phyloP scores from a whole-genome alignment of 2,888 invertebrate genomes.

The Helicoverpa assulta region DNA sequence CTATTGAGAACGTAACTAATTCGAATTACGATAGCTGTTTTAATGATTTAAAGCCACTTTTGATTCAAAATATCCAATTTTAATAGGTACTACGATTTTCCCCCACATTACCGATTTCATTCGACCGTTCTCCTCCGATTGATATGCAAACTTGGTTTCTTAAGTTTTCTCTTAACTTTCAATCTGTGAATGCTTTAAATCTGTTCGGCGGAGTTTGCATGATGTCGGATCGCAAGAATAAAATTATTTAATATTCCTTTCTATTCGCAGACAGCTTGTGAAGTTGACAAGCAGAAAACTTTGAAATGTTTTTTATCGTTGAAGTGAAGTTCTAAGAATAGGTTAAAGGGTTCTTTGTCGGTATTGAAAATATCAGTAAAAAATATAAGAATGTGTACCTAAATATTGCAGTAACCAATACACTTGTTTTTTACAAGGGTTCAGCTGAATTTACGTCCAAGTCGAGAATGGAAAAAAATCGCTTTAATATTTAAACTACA shows the following conservation, averaged over 20 bases:
- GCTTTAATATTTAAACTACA: too few species aligned
- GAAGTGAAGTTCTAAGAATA: not conserved
- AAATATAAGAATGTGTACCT: too few species aligned
- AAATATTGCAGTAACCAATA: too few species aligned
- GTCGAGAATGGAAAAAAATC: too few species aligned
- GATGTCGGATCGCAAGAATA: slow-evolving; percentile 4
- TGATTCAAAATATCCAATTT: too few species aligned
- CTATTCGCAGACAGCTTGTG: not conserved
- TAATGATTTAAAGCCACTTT: too few species aligned
- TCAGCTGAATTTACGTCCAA: too few species aligned
- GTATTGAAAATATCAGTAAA: too few species aligned
- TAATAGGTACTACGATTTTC: not conserved
- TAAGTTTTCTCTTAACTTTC: slow-evolving; percentile 38
- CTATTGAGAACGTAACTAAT: too few species aligned
- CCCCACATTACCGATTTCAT: slow-evolving; percentile 14
- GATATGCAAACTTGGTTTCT: slow-evolving; percentile 43
- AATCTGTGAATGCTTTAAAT: slow-evolving; percentile 39
- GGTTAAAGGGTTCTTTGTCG: too few species aligned
- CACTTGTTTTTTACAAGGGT: too few species aligned
- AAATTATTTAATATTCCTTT: slow-evolving; percentile 17
- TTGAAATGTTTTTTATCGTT: not conserved
- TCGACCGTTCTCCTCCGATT: slow-evolving; percentile 15
- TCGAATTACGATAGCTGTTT: too few species aligned
- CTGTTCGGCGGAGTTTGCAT: slow-evolving; percentile 22
- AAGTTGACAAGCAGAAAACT: not conserved